These are phyloP conservation scores for Lepidothrix coronata DNA, from an alignment of 2,113 vertebrate species.

Conservation along the genomic window DNA sequence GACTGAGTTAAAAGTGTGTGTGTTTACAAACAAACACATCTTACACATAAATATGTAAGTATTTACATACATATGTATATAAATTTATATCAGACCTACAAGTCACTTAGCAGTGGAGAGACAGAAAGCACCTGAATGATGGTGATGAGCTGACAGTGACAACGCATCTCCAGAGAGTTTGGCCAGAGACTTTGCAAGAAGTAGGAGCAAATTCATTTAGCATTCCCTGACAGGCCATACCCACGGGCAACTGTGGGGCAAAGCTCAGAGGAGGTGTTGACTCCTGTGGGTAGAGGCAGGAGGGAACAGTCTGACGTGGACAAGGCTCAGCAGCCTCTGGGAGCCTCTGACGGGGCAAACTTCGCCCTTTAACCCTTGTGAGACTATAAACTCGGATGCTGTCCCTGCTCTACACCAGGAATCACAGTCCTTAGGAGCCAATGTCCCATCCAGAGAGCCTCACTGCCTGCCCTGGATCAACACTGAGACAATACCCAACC, in stretches of 20 bases:
- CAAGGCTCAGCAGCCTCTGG: background rate
- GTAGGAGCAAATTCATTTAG: background rate
- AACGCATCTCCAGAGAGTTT: background rate
- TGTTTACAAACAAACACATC: slow-evolving; percentile 38
- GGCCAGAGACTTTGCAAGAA: background rate
- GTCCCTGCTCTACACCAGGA: background rate
- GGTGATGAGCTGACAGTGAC: background rate
- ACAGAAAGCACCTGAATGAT: background rate
- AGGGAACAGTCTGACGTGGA: background rate
- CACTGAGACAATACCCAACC: background rate
- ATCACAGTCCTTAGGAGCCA: background rate
- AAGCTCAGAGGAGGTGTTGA: background rate
- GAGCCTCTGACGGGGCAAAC: background rate
- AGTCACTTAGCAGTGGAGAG: background rate
- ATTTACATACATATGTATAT: background rate
- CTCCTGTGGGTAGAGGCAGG: background rate
- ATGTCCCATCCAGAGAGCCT: background rate
- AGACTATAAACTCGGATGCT: background rate
- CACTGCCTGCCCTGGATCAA: background rate
- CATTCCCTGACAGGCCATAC: background rate
- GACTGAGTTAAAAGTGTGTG: background rate
- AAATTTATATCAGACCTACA: background rate
- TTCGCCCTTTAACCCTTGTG: background rate
- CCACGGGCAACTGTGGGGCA: background rate
- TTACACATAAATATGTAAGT: background rate